phyloP scores from a whole-genome alignment of 2,888 invertebrate species.

The Dynastes maya region DNA sequence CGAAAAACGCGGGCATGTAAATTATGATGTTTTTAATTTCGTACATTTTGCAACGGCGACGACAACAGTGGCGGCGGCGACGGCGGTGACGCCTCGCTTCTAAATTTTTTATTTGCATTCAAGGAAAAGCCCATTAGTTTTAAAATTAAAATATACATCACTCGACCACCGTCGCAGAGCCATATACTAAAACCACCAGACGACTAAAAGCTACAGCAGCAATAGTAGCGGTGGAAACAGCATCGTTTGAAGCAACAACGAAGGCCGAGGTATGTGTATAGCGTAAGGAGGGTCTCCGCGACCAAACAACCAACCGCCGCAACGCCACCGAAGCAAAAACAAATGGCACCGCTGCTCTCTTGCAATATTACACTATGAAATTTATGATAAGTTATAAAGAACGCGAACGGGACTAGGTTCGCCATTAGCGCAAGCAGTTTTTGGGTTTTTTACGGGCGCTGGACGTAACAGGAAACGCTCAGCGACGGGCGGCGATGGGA shows the following conservation, averaged over 20 bases:
- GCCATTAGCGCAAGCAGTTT: slow-evolving; percentile 67
- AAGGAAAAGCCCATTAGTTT: slow-evolving; percentile 68
- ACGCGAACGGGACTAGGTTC: slow-evolving; percentile 65
- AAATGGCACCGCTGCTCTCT: slow-evolving; percentile 67
- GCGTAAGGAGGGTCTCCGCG: not conserved
- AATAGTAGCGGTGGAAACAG: not conserved
- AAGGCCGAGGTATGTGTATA: slow-evolving; percentile 9
- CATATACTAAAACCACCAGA: slow-evolving; percentile 20
- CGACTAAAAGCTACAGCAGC: slow-evolving; percentile 29
- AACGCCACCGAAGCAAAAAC: slow-evolving; percentile 66
- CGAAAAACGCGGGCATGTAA: slow-evolving; percentile 59
- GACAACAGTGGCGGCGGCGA: slow-evolving; percentile 8
- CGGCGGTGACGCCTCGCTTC: slow-evolving; percentile 51
- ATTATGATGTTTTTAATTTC: slow-evolving; percentile 63
- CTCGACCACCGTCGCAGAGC: slow-evolving; percentile 55
- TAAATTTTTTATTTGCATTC: slow-evolving; percentile 68
- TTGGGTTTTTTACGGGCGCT: slow-evolving; percentile 63
- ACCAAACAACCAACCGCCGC: slow-evolving; percentile 40
- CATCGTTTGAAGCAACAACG: slow-evolving; percentile 14
- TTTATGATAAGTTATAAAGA: slow-evolving; percentile 69
- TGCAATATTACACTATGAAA: slow-evolving; percentile 68
- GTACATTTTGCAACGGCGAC: slow-evolving; percentile 60
- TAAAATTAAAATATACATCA: slow-evolving; percentile 71
- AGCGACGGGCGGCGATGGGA: slow-evolving; percentile 51
- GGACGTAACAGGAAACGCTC: slow-evolving; percentile 62